A percentile compares a stretch with the other conserved stretches of the same genome.
phyloP scores from a whole-genome alignment of 2,113 vertebrate species.

The Microtus ochrogaster region DNA sequence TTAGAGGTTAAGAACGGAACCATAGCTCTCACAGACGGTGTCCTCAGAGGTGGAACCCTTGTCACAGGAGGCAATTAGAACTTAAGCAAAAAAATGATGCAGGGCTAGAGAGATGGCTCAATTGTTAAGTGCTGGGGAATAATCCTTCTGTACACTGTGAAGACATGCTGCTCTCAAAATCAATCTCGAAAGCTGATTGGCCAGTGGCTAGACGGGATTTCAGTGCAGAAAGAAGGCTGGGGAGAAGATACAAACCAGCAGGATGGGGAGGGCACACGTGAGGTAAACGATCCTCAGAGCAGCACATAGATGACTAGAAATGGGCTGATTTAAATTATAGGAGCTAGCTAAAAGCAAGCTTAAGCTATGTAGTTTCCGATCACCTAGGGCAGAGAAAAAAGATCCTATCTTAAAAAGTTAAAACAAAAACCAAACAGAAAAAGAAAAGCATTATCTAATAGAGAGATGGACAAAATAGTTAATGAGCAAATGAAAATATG shows the following conservation, averaged over 20 bases:
- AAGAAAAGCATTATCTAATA: background rate
- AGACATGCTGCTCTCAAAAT: no score
- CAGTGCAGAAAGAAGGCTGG: no score
- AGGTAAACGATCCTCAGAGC: no score
- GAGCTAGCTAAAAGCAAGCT: no score
- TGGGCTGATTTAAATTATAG: no score
- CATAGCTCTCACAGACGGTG: background rate
- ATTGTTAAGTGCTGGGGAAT: background rate
- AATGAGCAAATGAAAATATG: background rate
- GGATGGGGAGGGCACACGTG: no score
- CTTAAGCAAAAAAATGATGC: background rate
- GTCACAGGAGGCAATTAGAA: background rate
- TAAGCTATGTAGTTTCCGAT: no score
- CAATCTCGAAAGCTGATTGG: no score
- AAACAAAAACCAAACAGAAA: background rate
- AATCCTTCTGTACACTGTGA: no score
- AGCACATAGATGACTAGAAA: no score
- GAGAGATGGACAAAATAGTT: conserved; percentile 2
- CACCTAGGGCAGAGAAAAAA: background rate
- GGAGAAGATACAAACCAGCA: no score
- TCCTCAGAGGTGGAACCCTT: background rate
- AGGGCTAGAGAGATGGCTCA: background rate
- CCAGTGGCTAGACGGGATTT: no score
- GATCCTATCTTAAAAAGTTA: background rate
- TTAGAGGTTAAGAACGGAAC: background rate